phyloP scores from a whole-genome alignment of 2,113 vertebrate species.

The Synodontis membranacea region DNA sequence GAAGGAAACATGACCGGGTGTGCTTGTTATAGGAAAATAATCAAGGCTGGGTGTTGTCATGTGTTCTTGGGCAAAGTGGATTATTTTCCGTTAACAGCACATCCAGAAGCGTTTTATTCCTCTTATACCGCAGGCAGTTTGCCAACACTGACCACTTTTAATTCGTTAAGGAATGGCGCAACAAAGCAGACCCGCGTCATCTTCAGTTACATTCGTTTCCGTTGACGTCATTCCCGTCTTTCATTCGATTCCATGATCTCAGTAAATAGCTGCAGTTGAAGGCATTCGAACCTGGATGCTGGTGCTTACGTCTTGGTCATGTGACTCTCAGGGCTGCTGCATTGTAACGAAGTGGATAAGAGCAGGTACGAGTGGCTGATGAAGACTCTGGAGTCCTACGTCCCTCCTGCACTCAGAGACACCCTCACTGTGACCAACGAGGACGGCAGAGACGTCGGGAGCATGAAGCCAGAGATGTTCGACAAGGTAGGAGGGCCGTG shows the following conservation, averaged over 20 bases:
- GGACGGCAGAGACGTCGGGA: constrained; percentile 82
- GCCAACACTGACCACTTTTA: no score
- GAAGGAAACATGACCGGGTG: not conserved
- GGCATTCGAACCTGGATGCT: not conserved
- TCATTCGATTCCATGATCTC: not conserved
- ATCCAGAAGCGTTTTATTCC: not conserved
- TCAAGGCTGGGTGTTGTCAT: not conserved
- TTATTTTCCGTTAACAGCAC: not conserved
- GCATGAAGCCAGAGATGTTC: constrained; percentile 72
- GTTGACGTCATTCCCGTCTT: not conserved
- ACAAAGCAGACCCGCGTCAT: not conserved
- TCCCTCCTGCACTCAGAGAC: constrained; percentile 74
- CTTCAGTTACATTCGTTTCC: no score
- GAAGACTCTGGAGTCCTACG: constrained; percentile 88
- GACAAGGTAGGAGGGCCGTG: constrained; percentile 71
- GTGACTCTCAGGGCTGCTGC: constrained; percentile 75
- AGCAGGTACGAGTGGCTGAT: constrained; percentile 75
- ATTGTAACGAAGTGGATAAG: constrained; percentile 85
- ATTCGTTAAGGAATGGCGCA: not conserved
- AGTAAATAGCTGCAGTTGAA: not conserved
- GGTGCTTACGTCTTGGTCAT: not conserved
- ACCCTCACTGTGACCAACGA: constrained; percentile 73
- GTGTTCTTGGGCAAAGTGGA: not conserved
- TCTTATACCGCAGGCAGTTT: not conserved
- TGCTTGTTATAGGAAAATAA: not conserved